Conservation (phyloP, 2,797 vertebrate genomes). For the Smutsia temminckii region DNA sequence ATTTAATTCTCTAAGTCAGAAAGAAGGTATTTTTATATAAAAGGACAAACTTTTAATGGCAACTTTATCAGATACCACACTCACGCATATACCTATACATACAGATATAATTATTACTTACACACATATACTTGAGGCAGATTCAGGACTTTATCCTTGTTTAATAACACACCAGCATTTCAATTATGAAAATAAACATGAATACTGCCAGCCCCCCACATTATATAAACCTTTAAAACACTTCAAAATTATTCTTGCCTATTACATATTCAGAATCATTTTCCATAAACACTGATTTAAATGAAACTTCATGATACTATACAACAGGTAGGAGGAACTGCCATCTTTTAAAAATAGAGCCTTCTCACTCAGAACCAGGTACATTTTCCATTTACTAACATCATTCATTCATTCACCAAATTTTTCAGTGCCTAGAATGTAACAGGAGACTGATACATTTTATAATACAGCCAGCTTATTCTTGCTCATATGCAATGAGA, state of each 20-base stretch:
- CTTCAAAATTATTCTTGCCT: neutral
- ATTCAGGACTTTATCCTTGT: neutral
- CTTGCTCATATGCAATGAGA: neutral
- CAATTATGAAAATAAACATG: neutral
- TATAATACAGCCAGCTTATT: neutral
- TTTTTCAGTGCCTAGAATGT: neutral
- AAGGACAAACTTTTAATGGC: neutral
- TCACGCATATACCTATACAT: neutral
- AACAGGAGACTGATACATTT: neutral
- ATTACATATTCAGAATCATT: neutral
- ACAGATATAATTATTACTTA: neutral
- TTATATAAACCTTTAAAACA: neutral
- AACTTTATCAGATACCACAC: neutral
- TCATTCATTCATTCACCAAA: neutral
- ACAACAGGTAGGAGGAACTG: neutral
- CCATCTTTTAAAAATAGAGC: neutral
- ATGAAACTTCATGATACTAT: neutral
- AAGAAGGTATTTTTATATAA: neutral
- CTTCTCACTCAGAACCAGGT: neutral
- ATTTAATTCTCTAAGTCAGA: conserved; percentile 20
- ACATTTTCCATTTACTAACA: neutral
- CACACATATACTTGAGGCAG: neutral
- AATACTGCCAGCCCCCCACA: neutral
- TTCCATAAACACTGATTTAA: neutral
- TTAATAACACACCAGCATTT: neutral